Evolutionary conservation across 1,140 invertebrate genomes (phyloP).

Genomic region (Ridgeia piscesae): DNA sequence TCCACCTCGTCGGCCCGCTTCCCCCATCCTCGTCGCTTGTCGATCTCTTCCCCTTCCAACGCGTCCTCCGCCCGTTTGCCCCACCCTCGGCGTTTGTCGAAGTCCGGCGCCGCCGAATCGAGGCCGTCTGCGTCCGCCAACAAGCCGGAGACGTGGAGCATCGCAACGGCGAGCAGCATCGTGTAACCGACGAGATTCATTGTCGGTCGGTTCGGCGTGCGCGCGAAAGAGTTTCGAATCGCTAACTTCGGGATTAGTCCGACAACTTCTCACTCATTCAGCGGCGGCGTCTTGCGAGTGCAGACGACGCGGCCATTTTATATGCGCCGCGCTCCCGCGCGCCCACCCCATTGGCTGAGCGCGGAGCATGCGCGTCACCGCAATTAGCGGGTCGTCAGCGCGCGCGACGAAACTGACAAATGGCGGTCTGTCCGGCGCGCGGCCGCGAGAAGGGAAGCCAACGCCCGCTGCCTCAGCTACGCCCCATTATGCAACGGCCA

Average conservation of each 20-base stretch:
- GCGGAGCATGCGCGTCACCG: neutral
- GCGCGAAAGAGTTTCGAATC: neutral
- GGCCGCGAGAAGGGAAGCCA: neutral
- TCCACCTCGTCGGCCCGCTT: constrained; percentile 17
- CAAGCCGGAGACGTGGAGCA: neutral
- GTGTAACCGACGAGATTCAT: neutral
- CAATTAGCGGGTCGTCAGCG: neutral
- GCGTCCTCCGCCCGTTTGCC: constrained; percentile 12
- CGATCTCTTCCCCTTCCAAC: neutral
- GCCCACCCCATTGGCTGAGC: neutral
- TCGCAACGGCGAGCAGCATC: neutral
- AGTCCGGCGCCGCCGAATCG: neutral
- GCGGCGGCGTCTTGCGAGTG: neutral
- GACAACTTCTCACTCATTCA: neutral
- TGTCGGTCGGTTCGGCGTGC: neutral
- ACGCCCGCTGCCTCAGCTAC: neutral
- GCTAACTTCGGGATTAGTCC: neutral
- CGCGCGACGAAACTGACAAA: neutral
- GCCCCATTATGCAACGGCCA: neutral
- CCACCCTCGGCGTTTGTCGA: constrained; percentile 21
- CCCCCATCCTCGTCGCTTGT: constrained; percentile 21
- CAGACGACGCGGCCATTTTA: neutral
- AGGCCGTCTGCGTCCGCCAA: neutral
- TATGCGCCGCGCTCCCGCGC: neutral
- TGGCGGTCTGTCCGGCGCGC: neutral